Conservation (phyloP, 2,888 invertebrate genomes). For the Drosophila hamatofila region DNA sequence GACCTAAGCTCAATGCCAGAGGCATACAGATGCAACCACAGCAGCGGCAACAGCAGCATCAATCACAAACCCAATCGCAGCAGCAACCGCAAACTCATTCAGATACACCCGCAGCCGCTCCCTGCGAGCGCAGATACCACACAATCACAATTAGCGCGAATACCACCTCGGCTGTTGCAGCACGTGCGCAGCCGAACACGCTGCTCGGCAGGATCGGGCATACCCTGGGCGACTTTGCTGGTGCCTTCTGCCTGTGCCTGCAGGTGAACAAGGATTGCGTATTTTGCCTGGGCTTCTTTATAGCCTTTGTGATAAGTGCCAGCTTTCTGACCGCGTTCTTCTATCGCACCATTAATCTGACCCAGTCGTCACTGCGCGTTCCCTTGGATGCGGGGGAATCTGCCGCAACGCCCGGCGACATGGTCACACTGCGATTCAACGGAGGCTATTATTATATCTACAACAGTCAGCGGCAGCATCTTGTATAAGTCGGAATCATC, state of each 20-base stretch:
- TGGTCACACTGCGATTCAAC: conserved; percentile 45
- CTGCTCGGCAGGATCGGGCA: conserved; percentile 56
- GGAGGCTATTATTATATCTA: conserved; percentile 65
- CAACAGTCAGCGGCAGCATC: conserved; percentile 43
- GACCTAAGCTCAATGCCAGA: conserved; percentile 5
- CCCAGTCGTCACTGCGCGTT: conserved; percentile 27
- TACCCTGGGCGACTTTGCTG: conserved; percentile 66
- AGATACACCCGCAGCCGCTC: conserved; percentile 22
- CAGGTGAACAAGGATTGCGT: conserved; percentile 83
- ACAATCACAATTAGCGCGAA: conserved; percentile 74
- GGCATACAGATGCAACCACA: background rate
- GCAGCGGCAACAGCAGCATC: background rate
- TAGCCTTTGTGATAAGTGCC: conserved; percentile 83
- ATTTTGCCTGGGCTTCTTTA: conserved; percentile 82
- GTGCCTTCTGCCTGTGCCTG: conserved; percentile 75
- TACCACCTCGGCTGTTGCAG: conserved; percentile 39
- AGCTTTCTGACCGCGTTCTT: conserved; percentile 84
- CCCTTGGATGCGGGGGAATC: background rate
- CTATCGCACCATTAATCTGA: conserved; percentile 79
- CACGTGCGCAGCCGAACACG: conserved; percentile 30
- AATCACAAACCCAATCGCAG: background rate
- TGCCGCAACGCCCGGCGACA: background rate
- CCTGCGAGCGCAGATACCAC: conserved; percentile 64
- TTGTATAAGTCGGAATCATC: conserved; percentile 16
- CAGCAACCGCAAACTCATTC: conserved; percentile 29